Base-by-base conservation (phyloP, 1,140 invertebrate species). In the Neodiprion lecontei region DNA sequence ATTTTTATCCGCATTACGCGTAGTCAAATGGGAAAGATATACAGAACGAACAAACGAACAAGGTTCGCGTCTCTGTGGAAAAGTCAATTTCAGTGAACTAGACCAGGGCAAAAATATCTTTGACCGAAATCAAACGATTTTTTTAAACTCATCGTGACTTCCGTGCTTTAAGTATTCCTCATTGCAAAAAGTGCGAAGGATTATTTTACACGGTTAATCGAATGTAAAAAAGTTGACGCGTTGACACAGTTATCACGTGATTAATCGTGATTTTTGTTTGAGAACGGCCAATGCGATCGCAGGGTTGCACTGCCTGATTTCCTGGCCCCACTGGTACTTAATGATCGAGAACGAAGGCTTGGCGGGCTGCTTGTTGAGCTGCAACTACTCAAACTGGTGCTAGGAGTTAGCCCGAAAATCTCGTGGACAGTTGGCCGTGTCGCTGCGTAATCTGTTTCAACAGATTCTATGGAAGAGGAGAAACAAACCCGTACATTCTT, bases 331-430 rank as follows among this genome's bases (percentile, higher is more conserved):
- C 85, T 87, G 17, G 82, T 84, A 71, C 86, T 86, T 28, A 85
- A 72, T 7, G 88, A 89, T 17, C 89, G 83, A 23, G 88, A 87
- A 72, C 88, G 83, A 70, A 89, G 80, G 72, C 86, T 88, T 66
- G 88, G 87, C 7, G 89, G 87, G 76, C 87, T 87, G 65, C 84
- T 86, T 8, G 87, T 85, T 47, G 85, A 87, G 69, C 84, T 85
- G 76, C 87, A 89, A 67, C 87, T 89, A 76, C 85, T 89, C 7
- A 89, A 77, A 81, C 88, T 89, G 9, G 88, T 88, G 68, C 86
- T 88, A 14, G 89, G 87, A 40, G 88, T 87, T 17, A 89, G 82
- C 69, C 86, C 87, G 78, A 89, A 89, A 48, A 90, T 88, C 70
- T 90, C 89, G 74, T 89, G 88, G 66, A 90, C 88, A 17, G 85